A percentile compares a stretch with the other conserved stretches of the same genome.
Evolutionary conservation across 2,888 invertebrate genomes (phyloP).

Genomic region (Strigamia maritima): DNA sequence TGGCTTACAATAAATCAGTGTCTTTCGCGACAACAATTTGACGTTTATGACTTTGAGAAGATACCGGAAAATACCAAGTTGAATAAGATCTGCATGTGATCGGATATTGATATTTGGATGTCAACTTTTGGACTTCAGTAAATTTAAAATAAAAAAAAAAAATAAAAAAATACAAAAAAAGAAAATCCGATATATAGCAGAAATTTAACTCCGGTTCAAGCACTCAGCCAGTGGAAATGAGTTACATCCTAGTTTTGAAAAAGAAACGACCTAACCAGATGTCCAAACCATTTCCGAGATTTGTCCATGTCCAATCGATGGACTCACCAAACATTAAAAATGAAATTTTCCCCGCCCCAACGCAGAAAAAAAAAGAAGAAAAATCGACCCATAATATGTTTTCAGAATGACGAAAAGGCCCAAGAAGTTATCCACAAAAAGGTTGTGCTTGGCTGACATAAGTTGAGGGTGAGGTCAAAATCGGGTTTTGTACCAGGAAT

Average conservation of each 20-base stretch:
- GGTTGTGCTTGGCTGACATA: conserved; percentile 29
- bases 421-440: conserved; percentile 11
- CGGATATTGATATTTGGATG: neutral
- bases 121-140: neutral
- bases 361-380: neutral
- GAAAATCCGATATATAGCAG: conserved; percentile 13
- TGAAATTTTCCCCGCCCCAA: neutral
- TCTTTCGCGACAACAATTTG: neutral
- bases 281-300: conserved; percentile 26
- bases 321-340: conserved; percentile 23
- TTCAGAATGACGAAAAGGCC: conserved; percentile 2
- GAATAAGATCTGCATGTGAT: neutral
- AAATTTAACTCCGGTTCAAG: neutral
- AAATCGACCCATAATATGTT: neutral
- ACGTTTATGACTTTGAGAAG: neutral
- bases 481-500: conserved; percentile 24
- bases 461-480: conserved; percentile 23
- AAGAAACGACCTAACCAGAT: conserved; percentile 29
- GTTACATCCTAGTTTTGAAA: conserved; percentile 16
- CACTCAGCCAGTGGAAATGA: conserved; percentile 19
- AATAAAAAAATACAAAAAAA: neutral
- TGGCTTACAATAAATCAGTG: conserved; percentile 24
- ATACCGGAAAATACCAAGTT: neutral
- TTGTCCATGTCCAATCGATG: conserved; percentile 27
- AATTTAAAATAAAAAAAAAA: too few relatives aligned